Conservation (phyloP, 2,113 vertebrate species). For the Malaclemys terrapin region DNA sequence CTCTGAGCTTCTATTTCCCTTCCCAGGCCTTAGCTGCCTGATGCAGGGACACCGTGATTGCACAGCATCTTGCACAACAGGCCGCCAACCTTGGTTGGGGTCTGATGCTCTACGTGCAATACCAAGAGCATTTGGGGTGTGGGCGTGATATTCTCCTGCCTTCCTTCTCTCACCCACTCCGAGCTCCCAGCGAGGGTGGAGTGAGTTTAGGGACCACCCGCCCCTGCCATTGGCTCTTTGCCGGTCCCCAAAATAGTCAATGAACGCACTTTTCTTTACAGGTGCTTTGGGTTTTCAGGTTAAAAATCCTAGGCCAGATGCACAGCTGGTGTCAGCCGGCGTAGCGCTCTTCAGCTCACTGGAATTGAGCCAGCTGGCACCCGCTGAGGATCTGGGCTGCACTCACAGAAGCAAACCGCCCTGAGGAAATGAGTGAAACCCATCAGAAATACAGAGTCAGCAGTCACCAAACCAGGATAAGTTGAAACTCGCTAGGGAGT, state of each 20-base stretch:
- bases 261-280: neutral
- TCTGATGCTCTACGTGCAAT: neutral
- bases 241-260: neutral
- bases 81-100: neutral
- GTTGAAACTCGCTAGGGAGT: accelerated
- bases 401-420: neutral
- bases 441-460: neutral
- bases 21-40: neutral
- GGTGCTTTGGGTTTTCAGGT: neutral
- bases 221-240: neutral
- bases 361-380: neutral
- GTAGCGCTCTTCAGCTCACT: neutral
- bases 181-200: neutral
- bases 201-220: neutral
- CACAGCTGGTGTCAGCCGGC: slow-evolving; percentile 47
- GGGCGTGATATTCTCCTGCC: neutral
- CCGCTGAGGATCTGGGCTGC: neutral
- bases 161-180: neutral
- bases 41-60: neutral
- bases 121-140: neutral
- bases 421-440: too few species aligned
- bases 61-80: neutral
- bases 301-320: neutral
- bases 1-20: neutral
- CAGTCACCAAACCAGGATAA: neutral